phyloP scores from a whole-genome alignment of 1,140 invertebrate genomes.

The Heliothis subflexa region DNA sequence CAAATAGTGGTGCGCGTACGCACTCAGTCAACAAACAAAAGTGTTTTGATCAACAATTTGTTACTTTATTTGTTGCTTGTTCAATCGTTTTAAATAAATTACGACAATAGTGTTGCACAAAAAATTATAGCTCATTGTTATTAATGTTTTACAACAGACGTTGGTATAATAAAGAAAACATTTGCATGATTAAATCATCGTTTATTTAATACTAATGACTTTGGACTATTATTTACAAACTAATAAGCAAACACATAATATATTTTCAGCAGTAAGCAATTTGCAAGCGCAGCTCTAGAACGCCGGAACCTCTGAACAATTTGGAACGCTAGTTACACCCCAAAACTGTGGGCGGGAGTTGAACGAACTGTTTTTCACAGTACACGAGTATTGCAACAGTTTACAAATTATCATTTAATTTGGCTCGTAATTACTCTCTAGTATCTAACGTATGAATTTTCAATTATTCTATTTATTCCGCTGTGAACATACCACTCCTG shows the following conservation, averaged over 20 bases:
- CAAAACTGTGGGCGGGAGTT: slow-evolving; percentile 71
- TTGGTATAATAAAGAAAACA: slow-evolving; percentile 2
- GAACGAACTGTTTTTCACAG: slow-evolving; percentile 60
- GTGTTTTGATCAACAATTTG: slow-evolving; percentile 44
- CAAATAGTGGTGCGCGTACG: slow-evolving; percentile 66
- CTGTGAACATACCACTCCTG: slow-evolving; percentile 40
- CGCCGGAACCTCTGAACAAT: slow-evolving; percentile 66
- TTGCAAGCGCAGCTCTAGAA: slow-evolving; percentile 42
- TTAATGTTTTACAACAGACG: background rate
- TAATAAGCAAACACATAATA: too few relatives aligned
- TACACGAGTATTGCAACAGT: slow-evolving; percentile 41
- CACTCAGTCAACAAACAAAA: slow-evolving; percentile 63
- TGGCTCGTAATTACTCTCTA: slow-evolving; percentile 34
- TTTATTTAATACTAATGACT: background rate
- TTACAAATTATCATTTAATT: slow-evolving; percentile 46
- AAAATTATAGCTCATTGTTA: background rate
- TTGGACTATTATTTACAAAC: too few relatives aligned
- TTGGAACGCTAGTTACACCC: slow-evolving; percentile 68
- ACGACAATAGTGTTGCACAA: slow-evolving; percentile 6
- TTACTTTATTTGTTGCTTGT: slow-evolving; percentile 31
- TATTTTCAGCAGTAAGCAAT: background rate
- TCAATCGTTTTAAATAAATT: slow-evolving; percentile 36
- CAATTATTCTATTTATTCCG: slow-evolving; percentile 6
- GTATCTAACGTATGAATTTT: slow-evolving; percentile 18
- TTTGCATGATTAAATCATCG: slow-evolving; percentile 1